Conservation (phyloP, 2,113 vertebrate species). For the Peromyscus polionotus region DNA sequence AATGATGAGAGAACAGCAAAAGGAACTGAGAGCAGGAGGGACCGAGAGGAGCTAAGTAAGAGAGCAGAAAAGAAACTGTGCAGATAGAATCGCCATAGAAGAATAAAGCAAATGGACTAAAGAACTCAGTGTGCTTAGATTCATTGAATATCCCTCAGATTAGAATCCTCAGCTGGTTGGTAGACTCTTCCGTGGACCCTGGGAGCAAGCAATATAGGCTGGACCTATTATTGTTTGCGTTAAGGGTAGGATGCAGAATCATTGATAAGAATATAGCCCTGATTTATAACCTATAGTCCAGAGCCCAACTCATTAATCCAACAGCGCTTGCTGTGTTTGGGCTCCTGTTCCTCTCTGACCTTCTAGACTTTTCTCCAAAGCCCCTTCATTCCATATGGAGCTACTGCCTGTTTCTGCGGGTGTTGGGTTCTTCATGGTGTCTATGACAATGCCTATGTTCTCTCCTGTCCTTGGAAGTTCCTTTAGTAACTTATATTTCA, state of each 20-base stretch:
- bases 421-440: not conserved
- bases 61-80: no score
- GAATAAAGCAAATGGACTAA: no score
- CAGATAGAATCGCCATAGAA: no score
- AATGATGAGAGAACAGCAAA: no score
- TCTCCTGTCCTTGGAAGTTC: not conserved
- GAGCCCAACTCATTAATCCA: not conserved
- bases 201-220: no score
- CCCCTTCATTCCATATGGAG: not conserved
- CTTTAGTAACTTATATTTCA: not conserved
- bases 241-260: not conserved
- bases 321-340: not conserved
- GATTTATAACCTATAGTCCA: slow-evolving; percentile 32
- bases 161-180: no score
- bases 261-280: not conserved
- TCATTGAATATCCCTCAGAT: no score
- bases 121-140: no score
- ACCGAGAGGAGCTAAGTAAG: no score
- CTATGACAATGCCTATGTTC: not conserved
- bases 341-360: not conserved
- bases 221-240: no score
- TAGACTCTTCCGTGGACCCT: no score
- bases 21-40: no score
- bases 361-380: not conserved
- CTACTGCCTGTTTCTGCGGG: not conserved